A percentile compares a stretch with the other conserved stretches of the same genome.
Evolutionary conservation across 2,888 invertebrate genomes (phyloP).

Genomic region (Caenorhabditis sp.): DNA sequence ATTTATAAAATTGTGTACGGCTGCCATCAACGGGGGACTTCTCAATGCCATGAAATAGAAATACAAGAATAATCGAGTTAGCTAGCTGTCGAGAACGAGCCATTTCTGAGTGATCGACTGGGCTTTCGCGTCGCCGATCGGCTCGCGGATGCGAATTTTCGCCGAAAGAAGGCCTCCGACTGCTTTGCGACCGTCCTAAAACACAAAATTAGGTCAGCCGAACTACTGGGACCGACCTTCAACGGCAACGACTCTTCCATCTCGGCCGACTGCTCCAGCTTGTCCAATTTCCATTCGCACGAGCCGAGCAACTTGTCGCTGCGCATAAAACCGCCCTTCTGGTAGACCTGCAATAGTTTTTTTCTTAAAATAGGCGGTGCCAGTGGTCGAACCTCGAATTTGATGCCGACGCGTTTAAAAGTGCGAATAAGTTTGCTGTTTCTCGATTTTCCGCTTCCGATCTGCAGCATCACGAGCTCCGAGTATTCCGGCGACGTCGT

Average conservation of each 20-base stretch:
- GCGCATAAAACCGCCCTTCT: slow-evolving; percentile 94
- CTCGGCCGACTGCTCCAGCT: slow-evolving; percentile 90
- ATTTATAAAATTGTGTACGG: no score
- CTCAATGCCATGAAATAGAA: no score
- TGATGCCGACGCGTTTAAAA: slow-evolving; percentile 90
- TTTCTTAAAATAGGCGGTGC: no score
- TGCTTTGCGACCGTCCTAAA: slow-evolving; percentile 65
- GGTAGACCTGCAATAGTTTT: slow-evolving; percentile 73
- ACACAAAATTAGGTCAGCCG: no score
- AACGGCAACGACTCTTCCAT: slow-evolving; percentile 85
- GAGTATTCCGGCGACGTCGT: slow-evolving; percentile 84
- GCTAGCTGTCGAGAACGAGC: slow-evolving; percentile 62
- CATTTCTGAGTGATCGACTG: slow-evolving; percentile 59
- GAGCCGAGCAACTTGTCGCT: slow-evolving; percentile 90
- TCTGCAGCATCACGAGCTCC: slow-evolving; percentile 62
- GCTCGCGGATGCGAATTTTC: slow-evolving; percentile 68
- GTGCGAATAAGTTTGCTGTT: slow-evolving; percentile 85
- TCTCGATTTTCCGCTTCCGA: slow-evolving; percentile 63
- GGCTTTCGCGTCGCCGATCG: slow-evolving; percentile 66
- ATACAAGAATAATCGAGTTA: background rate
- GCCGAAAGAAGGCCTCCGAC: slow-evolving; percentile 66
- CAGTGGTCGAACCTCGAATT: slow-evolving; percentile 84
- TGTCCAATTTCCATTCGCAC: slow-evolving; percentile 88
- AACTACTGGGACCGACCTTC: slow-evolving; percentile 63
- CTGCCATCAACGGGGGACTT: no score